Base-by-base conservation (phyloP, 2,113 vertebrate species). In the Chloropsis hardwickii region DNA sequence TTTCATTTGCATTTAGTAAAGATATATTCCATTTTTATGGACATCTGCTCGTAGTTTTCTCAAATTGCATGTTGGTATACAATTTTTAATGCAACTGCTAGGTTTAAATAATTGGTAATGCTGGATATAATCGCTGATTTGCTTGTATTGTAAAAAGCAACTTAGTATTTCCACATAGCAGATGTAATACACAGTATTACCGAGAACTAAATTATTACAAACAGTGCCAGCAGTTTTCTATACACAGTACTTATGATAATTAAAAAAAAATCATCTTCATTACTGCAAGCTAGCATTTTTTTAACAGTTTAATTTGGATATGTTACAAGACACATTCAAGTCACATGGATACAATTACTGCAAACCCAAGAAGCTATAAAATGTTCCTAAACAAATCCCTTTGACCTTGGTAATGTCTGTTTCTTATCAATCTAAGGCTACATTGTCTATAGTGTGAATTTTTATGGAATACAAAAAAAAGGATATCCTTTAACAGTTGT, bases 401-500 rank as follows among this genome's bases (percentile, higher is more conserved):
- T 98, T 98, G 97, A 98, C 98, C 97, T 95, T 90, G 92, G 95
- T 98, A 98, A 98, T 97, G 96, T 96, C 94, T 98, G 92, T 65
- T 98, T 94, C 97, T 96, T 98, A 97, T 98, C 98, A 98, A 98
- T 98, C 98, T 98, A 98, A 98, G 92, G 97, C 96, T 98, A 98
- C 93, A 97, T 95, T 97, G 98, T 98, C 97, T 96, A 95, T 88
- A 96, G 92, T 14, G 4, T 76, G 67, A 97, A 97, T 98, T 98
- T 96, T 98, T 98, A 95, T 39, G 91, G 95, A 97, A 98, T 98
- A 98, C 86, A 96, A 98, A 98, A 97, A 97, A 97, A 97, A 96
- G 98, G 98, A 99, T 99, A 98, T 99, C 99, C 99, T 99, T 96
- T 97, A 99, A 98, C 98, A 98, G 99, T 99, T 99, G 98, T 99